phyloP scores from a whole-genome alignment of 2,888 invertebrate genomes.

The Phlogophora meticulosa region DNA sequence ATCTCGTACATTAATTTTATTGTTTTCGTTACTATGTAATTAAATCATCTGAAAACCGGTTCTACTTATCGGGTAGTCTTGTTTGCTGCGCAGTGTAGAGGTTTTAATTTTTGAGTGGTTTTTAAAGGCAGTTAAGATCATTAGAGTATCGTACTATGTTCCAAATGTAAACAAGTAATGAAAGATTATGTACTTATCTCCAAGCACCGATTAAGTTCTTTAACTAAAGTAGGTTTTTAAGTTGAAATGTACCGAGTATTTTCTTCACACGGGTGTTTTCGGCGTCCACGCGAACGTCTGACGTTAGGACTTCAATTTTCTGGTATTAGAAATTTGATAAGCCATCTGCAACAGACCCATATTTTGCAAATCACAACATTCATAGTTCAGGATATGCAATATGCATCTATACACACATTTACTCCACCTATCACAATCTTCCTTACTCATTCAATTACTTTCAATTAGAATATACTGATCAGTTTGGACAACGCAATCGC shows the following conservation, averaged over 20 bases:
- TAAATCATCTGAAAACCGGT: constrained; percentile 57
- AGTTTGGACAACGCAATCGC: constrained; percentile 46
- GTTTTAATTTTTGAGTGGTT: constrained; percentile 22
- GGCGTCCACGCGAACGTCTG: no score
- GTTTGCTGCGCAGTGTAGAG: constrained; percentile 14
- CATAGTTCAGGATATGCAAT: neutral
- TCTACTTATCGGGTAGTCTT: constrained; percentile 32
- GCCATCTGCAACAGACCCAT: neutral
- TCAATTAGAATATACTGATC: constrained; percentile 36
- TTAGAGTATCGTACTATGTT: constrained; percentile 7
- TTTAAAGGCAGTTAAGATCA: neutral
- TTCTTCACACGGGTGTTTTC: neutral
- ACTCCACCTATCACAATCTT: no score
- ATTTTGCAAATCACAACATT: neutral
- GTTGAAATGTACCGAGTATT: neutral
- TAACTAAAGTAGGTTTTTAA: neutral
- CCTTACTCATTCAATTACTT: constrained; percentile 29
- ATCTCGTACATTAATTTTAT: constrained; percentile 54
- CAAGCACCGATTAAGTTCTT: neutral
- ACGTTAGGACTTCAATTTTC: no score
- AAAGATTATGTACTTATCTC: constrained; percentile 10
- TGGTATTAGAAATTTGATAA: neutral
- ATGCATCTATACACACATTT: no score
- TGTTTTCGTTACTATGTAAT: constrained; percentile 58
- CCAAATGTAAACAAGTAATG: neutral